These are phyloP conservation scores for Astur gentilis DNA, from an alignment of 2,113 vertebrate genomes.

Conservation along the genomic window DNA sequence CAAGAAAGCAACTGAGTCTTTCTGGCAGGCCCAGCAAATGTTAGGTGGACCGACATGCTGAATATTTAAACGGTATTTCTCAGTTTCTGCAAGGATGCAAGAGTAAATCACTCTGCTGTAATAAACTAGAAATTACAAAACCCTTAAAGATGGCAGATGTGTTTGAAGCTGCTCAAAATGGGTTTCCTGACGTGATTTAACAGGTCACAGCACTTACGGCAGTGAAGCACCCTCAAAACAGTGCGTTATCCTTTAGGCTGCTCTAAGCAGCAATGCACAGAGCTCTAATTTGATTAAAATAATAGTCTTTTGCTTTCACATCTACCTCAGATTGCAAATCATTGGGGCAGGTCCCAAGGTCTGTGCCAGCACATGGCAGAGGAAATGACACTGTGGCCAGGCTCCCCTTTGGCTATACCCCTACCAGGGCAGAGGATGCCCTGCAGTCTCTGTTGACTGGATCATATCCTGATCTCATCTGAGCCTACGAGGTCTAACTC, in stretches of 20 bases:
- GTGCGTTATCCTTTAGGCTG: not conserved
- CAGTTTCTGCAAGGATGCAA: not conserved
- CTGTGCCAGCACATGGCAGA: not conserved
- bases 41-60: not conserved
- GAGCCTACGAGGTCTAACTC: not conserved
- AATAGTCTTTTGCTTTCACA: not conserved
- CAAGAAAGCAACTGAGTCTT: not conserved
- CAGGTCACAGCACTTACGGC: not conserved
- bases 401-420: not conserved
- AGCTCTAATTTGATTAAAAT: slow-evolving; percentile 34
- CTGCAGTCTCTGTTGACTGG: not conserved
- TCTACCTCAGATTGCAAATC: not conserved
- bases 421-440: not conserved
- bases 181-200: slow-evolving; percentile 38
- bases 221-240: not conserved
- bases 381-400: not conserved
- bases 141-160: not conserved
- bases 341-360: not conserved
- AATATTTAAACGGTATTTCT: not conserved
- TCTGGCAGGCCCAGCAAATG: not conserved
- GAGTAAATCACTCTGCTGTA: not conserved
- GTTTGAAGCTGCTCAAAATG: slow-evolving; percentile 64
- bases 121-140: not conserved
- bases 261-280: slow-evolving; percentile 4
- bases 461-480: not conserved